Evolutionary conservation across 2,113 vertebrate genomes (phyloP).

Genomic region (Lophius piscatorius): DNA sequence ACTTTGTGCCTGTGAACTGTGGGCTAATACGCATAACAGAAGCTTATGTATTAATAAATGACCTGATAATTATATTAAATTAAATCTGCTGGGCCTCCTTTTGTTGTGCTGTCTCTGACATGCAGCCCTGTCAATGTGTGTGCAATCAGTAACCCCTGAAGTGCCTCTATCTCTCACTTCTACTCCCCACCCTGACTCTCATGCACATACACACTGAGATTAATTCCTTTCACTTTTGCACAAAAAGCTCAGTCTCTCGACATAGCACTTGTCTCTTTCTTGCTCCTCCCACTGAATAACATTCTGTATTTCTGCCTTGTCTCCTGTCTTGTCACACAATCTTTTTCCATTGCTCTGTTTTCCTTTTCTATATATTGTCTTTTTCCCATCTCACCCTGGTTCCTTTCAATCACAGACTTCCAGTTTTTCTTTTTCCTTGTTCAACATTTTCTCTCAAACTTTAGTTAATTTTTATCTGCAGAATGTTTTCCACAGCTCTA

Average conservation of each 20-base stretch:
- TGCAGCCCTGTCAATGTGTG: slow-evolving; percentile 59
- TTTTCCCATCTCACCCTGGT: neutral
- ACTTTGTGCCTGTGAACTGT: slow-evolving; percentile 54
- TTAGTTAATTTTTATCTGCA: neutral
- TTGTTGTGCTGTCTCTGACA: slow-evolving; percentile 77
- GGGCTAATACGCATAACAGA: slow-evolving; percentile 51
- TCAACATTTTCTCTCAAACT: neutral
- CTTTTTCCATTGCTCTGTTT: slow-evolving; percentile 21
- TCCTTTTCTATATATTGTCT: slow-evolving; percentile 3
- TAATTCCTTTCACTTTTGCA: slow-evolving; percentile 13
- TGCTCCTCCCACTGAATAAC: neutral
- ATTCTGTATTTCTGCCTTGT: neutral
- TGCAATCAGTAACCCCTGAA: slow-evolving; percentile 30
- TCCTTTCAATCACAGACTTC: no score
- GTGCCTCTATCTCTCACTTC: slow-evolving; percentile 44
- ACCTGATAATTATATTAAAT: slow-evolving; percentile 78
- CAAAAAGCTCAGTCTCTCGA: slow-evolving; percentile 22
- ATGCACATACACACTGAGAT: neutral
- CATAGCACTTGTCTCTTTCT: slow-evolving; percentile 3
- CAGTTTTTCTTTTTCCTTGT: slow-evolving; percentile 9
- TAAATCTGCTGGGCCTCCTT: slow-evolving; percentile 64
- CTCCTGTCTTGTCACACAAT: slow-evolving; percentile 18
- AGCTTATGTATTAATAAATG: slow-evolving; percentile 70
- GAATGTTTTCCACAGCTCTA: neutral
- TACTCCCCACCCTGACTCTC: neutral